Conservation (phyloP, 2,888 invertebrate species). For the Bimastos eiseni region DNA sequence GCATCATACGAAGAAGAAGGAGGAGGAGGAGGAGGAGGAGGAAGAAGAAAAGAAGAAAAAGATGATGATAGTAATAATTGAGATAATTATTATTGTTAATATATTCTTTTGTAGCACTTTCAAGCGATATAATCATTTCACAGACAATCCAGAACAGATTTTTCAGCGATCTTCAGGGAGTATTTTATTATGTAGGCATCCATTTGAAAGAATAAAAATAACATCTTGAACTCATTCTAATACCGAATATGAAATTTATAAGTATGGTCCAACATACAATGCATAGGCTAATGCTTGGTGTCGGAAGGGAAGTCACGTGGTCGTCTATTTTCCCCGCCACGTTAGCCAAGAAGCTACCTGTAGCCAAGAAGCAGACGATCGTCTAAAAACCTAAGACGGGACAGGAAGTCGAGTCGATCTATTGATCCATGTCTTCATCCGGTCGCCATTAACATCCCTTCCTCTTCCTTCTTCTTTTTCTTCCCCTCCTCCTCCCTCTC, state of each 20-base stretch:
- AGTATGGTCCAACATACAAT: not conserved
- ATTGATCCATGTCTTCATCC: not conserved
- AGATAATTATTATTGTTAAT: too few species aligned
- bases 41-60: not conserved
- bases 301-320: not conserved
- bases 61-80: too few species aligned
- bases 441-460: not conserved
- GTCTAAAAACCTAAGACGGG: constrained; percentile 9
- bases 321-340: not conserved
- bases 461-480: not conserved
- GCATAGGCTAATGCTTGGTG: not conserved
- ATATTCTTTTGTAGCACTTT: too few species aligned
- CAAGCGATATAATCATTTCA: too few species aligned
- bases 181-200: too few species aligned
- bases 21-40: not conserved
- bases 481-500: too few species aligned
- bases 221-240: too few species aligned
- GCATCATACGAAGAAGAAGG: too few species aligned
- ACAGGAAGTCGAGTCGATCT: constrained; percentile 5
- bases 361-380: constrained; percentile 5
- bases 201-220: too few species aligned
- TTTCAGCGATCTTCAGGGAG: too few species aligned
- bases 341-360: not conserved
- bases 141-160: too few species aligned
- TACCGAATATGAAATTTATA: too few species aligned